Base-by-base conservation (phyloP, 1,140 invertebrate species). In the Caenorhabditis elegans region DNA sequence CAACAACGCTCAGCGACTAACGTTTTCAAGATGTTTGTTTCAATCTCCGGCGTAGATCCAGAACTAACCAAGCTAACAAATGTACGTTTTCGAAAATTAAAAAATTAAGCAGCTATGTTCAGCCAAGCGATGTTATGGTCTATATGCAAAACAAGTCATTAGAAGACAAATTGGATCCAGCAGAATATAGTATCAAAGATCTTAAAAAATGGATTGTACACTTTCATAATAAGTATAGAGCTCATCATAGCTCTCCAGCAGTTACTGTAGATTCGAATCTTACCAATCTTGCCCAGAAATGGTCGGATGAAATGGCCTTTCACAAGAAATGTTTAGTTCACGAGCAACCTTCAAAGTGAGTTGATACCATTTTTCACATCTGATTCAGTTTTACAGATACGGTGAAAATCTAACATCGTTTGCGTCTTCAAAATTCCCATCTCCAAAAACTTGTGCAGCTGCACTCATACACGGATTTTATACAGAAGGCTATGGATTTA, bases 351-450 rank as follows among this genome's bases (percentile, higher is more conserved):
- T 36, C 65, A 43, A 49, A n/a, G 75, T 78, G 19, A 55, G 36
- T 53, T 43, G 24, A 5, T 55, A 28, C 13, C 26, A 70, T 31
- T 13, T 46, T 34, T 19, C 77, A 19, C n/a, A n/a, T n/a, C n/a
- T n/a, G n/a, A n/a, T n/a, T n/a, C n/a, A n/a, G n/a, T n/a, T n/a
- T 81, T 82, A 28, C 36, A 84, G 83, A 36, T 81, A 84, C 47
- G 83, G 83, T 13, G 83, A 84, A 31, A 82, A 81, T 28, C 39
- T 84, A 22, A 84, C 76, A 51, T 82, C 55, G 17, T 84, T 80
- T 31, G 83, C 82, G n/a, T 34, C 49, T 11, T 31, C 22, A 2
- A 17, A 39, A 15, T 75, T 78, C n/a, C 83, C 83, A 0, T n/a
- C 48, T 47, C 75, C 78, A 17, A 43, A 77, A 26, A 78, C 49